Percentiles rank a stretch among this genome's conserved stretches.
These are phyloP conservation scores for Paracentrotus lividus DNA, from an alignment of 53 echinoderm and acorn worm species.

Conservation along the genomic window DNA sequence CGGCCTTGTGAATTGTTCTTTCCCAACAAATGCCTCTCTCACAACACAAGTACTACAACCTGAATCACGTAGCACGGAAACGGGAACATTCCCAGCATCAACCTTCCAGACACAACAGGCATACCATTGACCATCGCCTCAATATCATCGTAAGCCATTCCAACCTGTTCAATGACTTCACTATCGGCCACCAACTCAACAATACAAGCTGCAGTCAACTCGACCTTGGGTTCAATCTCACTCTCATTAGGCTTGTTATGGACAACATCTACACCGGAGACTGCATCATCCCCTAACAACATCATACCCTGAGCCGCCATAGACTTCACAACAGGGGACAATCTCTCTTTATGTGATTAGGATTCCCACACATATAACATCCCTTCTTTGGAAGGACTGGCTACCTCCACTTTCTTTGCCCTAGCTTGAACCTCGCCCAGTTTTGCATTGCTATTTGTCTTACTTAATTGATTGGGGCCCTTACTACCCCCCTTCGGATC, in stretches of 20 bases:
- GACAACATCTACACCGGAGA: no score
- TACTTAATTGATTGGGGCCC: not conserved
- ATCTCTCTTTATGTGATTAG: constrained; percentile 50
- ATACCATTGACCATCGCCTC: not conserved
- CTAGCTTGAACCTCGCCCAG: constrained; percentile 8
- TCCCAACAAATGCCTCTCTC: constrained; percentile 14
- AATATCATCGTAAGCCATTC: not conserved
- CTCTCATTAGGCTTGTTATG: no score
- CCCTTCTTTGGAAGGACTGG: not conserved
- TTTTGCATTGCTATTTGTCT: not conserved
- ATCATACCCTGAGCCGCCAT: no score
- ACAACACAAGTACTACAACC: constrained; percentile 64
- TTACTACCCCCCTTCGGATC: constrained; percentile 41
- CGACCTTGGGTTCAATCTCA: not conserved
- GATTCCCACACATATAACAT: constrained; percentile 62
- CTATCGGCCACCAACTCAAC: not conserved
- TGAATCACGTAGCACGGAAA: no score
- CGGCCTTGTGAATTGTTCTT: no score
- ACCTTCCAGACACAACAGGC: constrained; percentile 4
- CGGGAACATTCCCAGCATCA: constrained; percentile 10
- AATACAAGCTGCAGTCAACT: no score
- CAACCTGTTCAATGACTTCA: not conserved
- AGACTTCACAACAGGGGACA: no score
- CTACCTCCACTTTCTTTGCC: not conserved
- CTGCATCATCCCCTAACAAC: no score